These are phyloP conservation scores for Cryptoleucopteryx plumbea DNA, from an alignment of 2,113 vertebrate species.

Conservation along the genomic window DNA sequence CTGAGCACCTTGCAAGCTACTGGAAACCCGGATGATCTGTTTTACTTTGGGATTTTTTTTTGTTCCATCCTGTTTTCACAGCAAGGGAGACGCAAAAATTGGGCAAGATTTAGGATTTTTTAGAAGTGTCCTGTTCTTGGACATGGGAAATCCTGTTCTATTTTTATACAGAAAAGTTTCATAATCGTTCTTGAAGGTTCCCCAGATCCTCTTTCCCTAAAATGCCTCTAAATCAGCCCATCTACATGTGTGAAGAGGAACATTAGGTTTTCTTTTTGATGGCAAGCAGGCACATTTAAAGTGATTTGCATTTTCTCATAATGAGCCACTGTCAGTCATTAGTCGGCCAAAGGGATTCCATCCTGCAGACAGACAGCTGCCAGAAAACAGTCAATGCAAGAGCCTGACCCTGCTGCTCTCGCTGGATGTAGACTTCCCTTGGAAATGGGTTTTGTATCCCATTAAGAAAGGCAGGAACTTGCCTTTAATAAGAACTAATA, in stretches of 20 bases:
- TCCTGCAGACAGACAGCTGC: neutral
- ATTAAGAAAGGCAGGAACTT: conserved; percentile 42
- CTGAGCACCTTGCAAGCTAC: neutral
- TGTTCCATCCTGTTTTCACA: neutral
- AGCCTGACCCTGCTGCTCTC: neutral
- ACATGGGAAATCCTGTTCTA: neutral
- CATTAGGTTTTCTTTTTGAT: neutral
- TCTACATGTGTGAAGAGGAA: neutral
- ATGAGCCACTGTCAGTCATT: conserved; percentile 1
- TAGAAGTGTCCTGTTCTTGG: neutral
- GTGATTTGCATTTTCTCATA: neutral
- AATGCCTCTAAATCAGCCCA: neutral
- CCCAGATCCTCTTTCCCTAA: neutral
- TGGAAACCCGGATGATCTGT: neutral
- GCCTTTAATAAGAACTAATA: conserved; percentile 16
- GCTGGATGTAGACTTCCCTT: conserved; percentile 13
- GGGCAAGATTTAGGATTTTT: neutral
- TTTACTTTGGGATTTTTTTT: neutral
- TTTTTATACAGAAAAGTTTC: neutral
- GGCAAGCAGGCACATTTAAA: neutral
- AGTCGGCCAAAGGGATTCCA: neutral
- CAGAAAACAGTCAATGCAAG: neutral
- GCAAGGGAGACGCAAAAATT: neutral
- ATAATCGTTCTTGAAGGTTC: neutral
- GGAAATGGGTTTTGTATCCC: conserved; percentile 22